Conservation (phyloP, 2,888 invertebrate genomes). For the Eugnorisma glareosa region DNA sequence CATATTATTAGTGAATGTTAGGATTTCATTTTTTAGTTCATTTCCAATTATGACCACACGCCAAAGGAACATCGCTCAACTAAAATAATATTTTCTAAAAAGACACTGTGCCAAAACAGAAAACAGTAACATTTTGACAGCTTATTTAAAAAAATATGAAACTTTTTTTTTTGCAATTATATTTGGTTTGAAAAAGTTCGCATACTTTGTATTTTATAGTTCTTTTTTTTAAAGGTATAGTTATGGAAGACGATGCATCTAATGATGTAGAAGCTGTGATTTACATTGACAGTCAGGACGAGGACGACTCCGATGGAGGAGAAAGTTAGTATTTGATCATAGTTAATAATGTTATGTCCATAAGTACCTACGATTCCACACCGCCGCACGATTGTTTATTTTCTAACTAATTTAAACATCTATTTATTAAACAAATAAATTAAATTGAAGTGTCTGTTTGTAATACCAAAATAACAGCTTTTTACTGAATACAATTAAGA, state of each 20-base stretch:
- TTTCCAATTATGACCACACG: no score
- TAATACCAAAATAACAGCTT: no score
- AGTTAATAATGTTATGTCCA: background rate
- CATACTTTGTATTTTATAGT: background rate
- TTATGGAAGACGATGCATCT: conserved; percentile 57
- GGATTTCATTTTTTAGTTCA: no score
- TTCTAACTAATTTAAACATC: no score
- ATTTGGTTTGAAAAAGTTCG: conserved; percentile 6
- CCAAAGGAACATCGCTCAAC: background rate
- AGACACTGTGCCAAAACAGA: background rate
- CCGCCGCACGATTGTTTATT: background rate
- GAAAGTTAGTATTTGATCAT: conserved; percentile 51
- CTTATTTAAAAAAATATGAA: background rate
- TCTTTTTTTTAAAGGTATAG: conserved; percentile 14
- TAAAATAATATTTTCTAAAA: conserved; percentile 4
- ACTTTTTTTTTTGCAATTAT: no score
- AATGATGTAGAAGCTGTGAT: conserved; percentile 65
- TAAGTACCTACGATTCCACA: background rate
- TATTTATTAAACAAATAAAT: no score
- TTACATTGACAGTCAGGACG: conserved; percentile 48
- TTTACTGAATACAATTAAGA: no score
- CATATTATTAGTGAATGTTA: no score
- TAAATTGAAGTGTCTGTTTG: no score
- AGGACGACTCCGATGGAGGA: conserved; percentile 24
- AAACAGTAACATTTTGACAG: background rate